A percentile compares a stretch with the other conserved stretches of the same genome.
These are phyloP conservation scores for Uropetala carovei DNA, from an alignment of 2,888 invertebrate species.

Conservation along the genomic window DNA sequence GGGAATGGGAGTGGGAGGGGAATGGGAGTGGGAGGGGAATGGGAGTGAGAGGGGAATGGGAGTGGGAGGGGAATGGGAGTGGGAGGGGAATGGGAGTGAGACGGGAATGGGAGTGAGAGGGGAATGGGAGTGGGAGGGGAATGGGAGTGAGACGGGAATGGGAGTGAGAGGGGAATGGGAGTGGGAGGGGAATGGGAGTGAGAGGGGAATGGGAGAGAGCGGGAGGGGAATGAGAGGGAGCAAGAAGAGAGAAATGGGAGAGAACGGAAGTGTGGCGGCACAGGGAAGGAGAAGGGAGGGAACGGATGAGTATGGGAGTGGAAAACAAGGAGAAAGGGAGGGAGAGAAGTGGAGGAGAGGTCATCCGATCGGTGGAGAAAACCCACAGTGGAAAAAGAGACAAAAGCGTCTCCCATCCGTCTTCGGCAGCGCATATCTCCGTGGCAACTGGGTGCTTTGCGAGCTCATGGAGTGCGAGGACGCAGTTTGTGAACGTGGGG, in stretches of 20 bases:
- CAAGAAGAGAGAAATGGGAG: background rate
- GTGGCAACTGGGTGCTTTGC: background rate
- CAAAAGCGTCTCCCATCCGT: background rate
- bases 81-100: background rate
- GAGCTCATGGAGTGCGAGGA: background rate
- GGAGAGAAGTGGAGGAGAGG: background rate
- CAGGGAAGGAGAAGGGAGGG: background rate
- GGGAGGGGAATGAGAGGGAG: too few relatives aligned
- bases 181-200: background rate
- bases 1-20: too few relatives aligned
- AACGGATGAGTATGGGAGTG: background rate
- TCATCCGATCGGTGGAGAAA: background rate
- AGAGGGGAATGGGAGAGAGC: background rate
- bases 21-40: too few relatives aligned
- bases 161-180: background rate
- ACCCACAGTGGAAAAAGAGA: background rate
- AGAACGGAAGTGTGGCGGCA: background rate
- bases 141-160: background rate
- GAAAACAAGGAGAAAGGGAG: too few relatives aligned
- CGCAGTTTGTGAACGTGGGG: background rate
- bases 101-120: background rate
- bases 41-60: background rate
- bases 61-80: background rate
- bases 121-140: background rate
- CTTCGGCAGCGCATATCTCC: background rate